Percentiles rank a stretch among this genome's conserved stretches.
These are phyloP conservation scores for Chaunax sp. DNA, from an alignment of 2,797 vertebrate species.

Conservation along the genomic window DNA sequence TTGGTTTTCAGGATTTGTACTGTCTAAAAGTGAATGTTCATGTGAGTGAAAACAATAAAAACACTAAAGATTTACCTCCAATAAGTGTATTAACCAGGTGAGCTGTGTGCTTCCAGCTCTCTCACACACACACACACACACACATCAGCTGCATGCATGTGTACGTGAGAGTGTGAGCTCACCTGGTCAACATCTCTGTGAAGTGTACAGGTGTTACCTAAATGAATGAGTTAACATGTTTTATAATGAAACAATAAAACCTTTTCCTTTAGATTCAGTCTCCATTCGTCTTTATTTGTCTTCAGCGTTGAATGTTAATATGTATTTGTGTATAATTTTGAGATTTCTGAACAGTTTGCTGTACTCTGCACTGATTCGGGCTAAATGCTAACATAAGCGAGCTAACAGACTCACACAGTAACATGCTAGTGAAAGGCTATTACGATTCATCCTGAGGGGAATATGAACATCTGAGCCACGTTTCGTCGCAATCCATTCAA, in stretches of 20 bases:
- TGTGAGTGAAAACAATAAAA: neutral
- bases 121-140: neutral
- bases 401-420: neutral
- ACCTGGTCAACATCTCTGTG: neutral
- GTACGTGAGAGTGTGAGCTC: conserved; percentile 2
- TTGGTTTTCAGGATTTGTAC: neutral
- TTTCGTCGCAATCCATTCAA: no score
- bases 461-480: no score
- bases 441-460: no score
- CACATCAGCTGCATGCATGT: neutral
- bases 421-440: neutral
- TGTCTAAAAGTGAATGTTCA: conserved; percentile 13
- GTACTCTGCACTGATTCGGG: no score
- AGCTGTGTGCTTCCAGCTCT: conserved; percentile 12
- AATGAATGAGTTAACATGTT: conserved; percentile 10
- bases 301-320: no score
- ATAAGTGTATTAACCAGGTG: neutral
- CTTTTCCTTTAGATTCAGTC: conserved; percentile 5
- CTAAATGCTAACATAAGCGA: neutral
- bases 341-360: neutral
- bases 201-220: conserved; percentile 1
- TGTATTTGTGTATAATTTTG: no score
- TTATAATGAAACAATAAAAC: conserved; percentile 35
- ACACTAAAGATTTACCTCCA: conserved; percentile 24
- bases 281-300: neutral